Evolutionary conservation across 2,888 invertebrate genomes (phyloP).

Genomic region (Anarsia innoxiella): DNA sequence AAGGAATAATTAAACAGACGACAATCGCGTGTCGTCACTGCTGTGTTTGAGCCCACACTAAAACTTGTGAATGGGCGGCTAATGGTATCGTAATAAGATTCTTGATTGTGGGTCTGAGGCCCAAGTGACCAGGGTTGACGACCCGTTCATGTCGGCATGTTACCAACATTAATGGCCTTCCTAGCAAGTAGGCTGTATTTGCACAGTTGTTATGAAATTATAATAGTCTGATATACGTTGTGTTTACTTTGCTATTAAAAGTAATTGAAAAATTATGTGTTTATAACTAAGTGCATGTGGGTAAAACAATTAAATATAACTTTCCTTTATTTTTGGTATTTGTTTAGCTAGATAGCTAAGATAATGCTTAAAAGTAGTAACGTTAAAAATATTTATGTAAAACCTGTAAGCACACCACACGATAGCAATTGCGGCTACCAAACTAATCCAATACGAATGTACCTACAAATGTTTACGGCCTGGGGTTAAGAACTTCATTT

Average conservation of each 20-base stretch:
- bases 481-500: conserved; percentile 2
- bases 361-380: no score
- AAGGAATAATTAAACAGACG: conserved; percentile 18
- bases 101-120: conserved; percentile 30
- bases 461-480: neutral
- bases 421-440: no score
- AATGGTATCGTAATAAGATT: conserved; percentile 38
- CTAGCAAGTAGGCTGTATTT: conserved; percentile 15
- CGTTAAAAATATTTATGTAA: no score
- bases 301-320: no score
- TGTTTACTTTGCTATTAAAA: conserved; percentile 4
- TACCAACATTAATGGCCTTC: conserved; percentile 11
- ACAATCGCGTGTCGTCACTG: conserved; percentile 46
- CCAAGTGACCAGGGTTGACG: conserved; percentile 31
- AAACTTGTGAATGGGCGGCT: conserved; percentile 39
- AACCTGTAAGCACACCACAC: no score
- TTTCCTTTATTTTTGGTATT: no score
- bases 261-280: conserved; percentile 8
- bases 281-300: no score
- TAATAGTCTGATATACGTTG: no score
- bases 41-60: conserved; percentile 50
- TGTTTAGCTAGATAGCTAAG: no score
- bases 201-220: conserved; percentile 26
- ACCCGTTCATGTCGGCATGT: conserved; percentile 9
- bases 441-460: no score